Base-by-base conservation (phyloP, 2,888 invertebrate species). In the Myopa tessellatipennis region DNA sequence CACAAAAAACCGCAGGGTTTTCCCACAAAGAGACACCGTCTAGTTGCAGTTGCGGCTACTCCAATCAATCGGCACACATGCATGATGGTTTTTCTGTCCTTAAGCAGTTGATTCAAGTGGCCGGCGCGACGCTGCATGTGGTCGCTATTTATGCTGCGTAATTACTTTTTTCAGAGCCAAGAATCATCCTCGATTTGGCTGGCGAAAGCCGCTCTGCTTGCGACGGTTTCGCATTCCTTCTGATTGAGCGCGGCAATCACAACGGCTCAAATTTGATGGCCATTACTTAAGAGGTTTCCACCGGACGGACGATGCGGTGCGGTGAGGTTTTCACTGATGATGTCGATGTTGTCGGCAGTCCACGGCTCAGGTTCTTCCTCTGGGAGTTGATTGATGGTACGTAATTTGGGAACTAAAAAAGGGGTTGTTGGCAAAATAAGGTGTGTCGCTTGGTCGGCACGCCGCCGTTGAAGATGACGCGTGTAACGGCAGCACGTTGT, bases 371-470 rank as follows among this genome's bases (percentile, higher is more conserved):
- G 74, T 68, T 26, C 26, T 45, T 75, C 69, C 58, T 60, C 40
- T 69, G 75, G 75, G 75, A 75, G 18, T 85, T 86, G 87, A 87
- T 87, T 85, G 86, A 86, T 87, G 87, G 84, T 84, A 84, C 86
- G 85, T 85, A 86, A 86, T 86, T 86, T 85, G 85, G 85, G 82
- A 85, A 85, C 36, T 26, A 85, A 85, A 85, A 84, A 85, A 85
- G 80, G 81, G 81, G 85, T 86, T 85, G 86, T 84, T 86, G 85
- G 84, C 83, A 84, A 85, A 85, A 85, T 85, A 85, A 86, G 85
- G 87, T 85, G 85, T 84, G 83, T 82, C 85, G 38, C 6, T 38
- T 75, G 58, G n/a, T 67, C 70, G 52, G 60, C 72, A 67, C 45
- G 72, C 73, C 68, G 69, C 65, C 67, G 72, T 40, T 60, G 65